Base-by-base conservation (phyloP, 2,797 vertebrate species). In the Apogon talboti region DNA sequence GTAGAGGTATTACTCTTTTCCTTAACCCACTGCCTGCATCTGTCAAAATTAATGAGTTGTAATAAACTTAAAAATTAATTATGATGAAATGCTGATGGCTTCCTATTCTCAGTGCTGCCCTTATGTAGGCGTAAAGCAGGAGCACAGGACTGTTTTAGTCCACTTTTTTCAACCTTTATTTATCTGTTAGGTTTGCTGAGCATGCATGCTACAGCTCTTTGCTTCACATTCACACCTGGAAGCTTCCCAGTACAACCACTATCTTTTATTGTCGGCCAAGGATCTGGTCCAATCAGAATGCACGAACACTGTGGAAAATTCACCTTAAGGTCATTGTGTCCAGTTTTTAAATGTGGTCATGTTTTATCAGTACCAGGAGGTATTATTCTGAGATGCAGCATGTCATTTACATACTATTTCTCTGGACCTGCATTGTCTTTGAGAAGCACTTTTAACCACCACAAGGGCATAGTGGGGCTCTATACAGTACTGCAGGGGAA, bases 21-120 rank as follows among this genome's bases (percentile, higher is more conserved):
- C n/a, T n/a, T n/a, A n/a, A 10, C 50, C 47, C 57, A 33, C 16
- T 43, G 16, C 44, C 57, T 37, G 7, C 55, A 67, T 71, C 64
- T 52, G 66, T 84, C 71, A 71, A 42, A 49, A 64, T 58, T 47
- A 85, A 86, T 75, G 52, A 78, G 62, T 74, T 40, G 52, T 56
- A 46, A 64, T 81, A 74, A 87, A 81, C 24, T 38, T 57, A 51
- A 45, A 43, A 81, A 71, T 81, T 65, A 80, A 79, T 84, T 54
- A 69, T 49, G 62, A 75, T 76, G 15, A 68, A 71, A 33, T 38
- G 47, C 52, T 71, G 63, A 75, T 66, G 60, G 65, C 30, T 28
- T 18, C 42, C 9, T 68, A 55, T 55, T 64, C 76, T 81, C 74
- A 18, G 60, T 0, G 70, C 47, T 53, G 65, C 52, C 59, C 64